phyloP scores from a whole-genome alignment of 2,888 invertebrate species.

The Steinernema carpocapsae region DNA sequence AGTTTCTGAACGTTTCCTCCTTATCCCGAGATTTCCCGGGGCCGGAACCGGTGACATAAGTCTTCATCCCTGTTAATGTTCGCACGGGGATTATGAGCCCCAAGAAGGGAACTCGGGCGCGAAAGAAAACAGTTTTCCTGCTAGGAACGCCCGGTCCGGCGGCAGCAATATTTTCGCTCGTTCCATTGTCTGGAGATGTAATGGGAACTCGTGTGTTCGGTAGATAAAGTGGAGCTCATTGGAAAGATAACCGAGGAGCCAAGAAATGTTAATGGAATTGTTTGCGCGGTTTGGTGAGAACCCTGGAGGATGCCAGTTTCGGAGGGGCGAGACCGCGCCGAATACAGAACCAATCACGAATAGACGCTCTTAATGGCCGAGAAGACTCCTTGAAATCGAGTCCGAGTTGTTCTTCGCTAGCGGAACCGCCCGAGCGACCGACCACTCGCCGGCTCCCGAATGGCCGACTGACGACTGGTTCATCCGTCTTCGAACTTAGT shows the following conservation, averaged over 20 bases:
- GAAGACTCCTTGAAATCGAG: constrained; percentile 25
- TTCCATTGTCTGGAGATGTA: no score
- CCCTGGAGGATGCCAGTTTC: not conserved
- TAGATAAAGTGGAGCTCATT: not conserved
- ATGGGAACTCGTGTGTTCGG: no score
- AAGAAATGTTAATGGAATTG: constrained; percentile 29
- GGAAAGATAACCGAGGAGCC: constrained; percentile 5
- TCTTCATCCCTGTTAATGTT: no score
- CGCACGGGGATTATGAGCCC: no score
- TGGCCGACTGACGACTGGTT: not conserved
- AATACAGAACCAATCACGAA: constrained; percentile 26
- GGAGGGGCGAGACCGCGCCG: not conserved
- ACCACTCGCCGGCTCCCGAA: no score
- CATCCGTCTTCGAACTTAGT: not conserved
- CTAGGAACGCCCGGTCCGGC: no score
- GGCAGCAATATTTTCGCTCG: no score
- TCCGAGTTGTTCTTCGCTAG: not conserved
- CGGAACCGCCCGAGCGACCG: no score
- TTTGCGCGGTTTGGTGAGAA: constrained; percentile 26
- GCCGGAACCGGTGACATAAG: no score
- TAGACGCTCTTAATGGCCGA: not conserved
- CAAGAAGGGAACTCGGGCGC: no score
- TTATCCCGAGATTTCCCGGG: no score
- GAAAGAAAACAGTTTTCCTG: no score
- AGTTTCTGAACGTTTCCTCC: not conserved